Evolutionary conservation across 2,888 invertebrate species (phyloP).

Genomic region (Epirrhoe tristata): DNA sequence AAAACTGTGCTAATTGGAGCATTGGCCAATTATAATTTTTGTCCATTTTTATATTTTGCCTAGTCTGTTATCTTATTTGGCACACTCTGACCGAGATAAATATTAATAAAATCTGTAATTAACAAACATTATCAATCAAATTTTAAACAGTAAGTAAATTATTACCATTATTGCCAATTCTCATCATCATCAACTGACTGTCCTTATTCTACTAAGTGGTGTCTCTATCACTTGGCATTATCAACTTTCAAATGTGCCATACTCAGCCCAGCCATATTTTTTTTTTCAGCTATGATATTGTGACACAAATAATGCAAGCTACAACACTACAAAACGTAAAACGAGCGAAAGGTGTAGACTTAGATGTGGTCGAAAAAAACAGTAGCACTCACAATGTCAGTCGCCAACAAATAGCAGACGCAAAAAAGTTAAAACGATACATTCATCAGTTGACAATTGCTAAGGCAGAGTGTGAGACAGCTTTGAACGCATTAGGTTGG

Average conservation of each 20-base stretch:
- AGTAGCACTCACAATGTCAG: conserved; percentile 85
- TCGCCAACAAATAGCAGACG: conserved; percentile 92
- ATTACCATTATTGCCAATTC: no score
- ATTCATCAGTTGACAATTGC: conserved; percentile 93
- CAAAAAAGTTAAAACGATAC: conserved; percentile 93
- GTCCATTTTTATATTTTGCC: conserved; percentile 1
- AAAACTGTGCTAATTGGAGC: conserved; percentile 39
- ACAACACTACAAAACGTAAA: conserved; percentile 96
- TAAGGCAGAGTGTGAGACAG: conserved; percentile 92
- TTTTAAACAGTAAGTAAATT: neutral
- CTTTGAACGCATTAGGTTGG: conserved; percentile 91
- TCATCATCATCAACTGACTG: no score
- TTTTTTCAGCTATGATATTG: conserved; percentile 90
- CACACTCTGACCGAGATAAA: neutral
- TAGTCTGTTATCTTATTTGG: neutral
- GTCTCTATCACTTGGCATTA: no score
- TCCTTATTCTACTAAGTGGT: no score
- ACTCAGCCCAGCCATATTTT: neutral
- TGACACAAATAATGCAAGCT: conserved; percentile 97
- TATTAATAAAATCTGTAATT: neutral
- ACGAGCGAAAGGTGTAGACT: conserved; percentile 91
- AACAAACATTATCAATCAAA: neutral
- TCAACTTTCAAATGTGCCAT: no score
- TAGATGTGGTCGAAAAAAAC: conserved; percentile 84
- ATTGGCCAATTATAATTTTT: conserved; percentile 24